Base-by-base conservation (phyloP, 2,797 vertebrate genomes). In the Neosilurus mollespiculum region DNA sequence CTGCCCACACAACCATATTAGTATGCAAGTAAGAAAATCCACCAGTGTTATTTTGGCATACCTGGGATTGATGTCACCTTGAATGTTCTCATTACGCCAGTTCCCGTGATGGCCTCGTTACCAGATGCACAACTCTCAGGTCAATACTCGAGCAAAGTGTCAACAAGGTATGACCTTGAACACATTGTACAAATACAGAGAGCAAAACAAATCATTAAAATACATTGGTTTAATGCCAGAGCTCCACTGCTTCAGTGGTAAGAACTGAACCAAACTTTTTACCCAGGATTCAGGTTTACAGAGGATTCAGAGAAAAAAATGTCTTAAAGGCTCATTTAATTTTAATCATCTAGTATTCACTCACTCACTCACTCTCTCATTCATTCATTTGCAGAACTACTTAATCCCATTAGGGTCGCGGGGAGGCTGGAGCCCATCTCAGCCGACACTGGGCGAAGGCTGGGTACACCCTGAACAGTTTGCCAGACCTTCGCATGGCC, bases 51-150 rank as follows among this genome's bases (percentile, higher is more conserved):
- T 66, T 58, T 22, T 51, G 4, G 6, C 6, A 54, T 22, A 54
- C 56, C 24, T 61, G 56, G 58, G 4, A 26, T 15, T 61, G 58
- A 78, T 61, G 49, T 61, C 76, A 76, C 53, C 54, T 79, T 84
- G 59, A 65, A 34, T 11, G 24, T 70, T 85, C 79, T 71, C 73
- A 81, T 64, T 51, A 69, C 12, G 24, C 62, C 73, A 83, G 62
- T 77, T 83, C 53, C 54, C 73, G 37, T n/a, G 10, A n/a, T 66
- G 51, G 37, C 73, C 75, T 70, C 14, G 51, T 9, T 26, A 22
- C 73, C 80, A 81, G 73, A 78, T 78, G 84, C 18, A 24, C 56
- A 78, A 75, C 54, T 85, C 84, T 85, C 84, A 85, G 53, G 16
- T 78, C 64, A 61, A 37, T 15, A 49, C 64, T 22, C 16, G 24